Evolutionary conservation across 2,888 invertebrate species (phyloP).

Genomic region (Phrixothrix hirtus): DNA sequence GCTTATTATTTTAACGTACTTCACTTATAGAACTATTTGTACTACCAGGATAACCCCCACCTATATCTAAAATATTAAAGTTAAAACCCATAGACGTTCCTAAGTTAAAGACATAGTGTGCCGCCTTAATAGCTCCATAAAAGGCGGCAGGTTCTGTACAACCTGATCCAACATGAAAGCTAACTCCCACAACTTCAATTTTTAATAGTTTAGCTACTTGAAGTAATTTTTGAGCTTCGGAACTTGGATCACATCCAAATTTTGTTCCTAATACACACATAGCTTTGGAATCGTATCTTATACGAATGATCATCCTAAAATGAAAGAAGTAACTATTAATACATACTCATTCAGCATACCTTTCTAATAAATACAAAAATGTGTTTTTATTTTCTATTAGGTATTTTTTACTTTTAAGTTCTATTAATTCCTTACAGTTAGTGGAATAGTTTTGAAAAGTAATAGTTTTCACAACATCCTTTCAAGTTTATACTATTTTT

Average conservation of each 20-base stretch:
- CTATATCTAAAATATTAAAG: conserved; percentile 82
- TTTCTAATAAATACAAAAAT: not conserved
- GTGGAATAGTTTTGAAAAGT: too few species aligned
- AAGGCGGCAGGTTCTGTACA: conserved; percentile 83
- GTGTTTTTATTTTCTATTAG: too few species aligned
- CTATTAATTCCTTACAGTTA: too few species aligned
- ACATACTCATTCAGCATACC: too few species aligned
- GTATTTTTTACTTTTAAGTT: too few species aligned
- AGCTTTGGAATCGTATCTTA: conserved; percentile 84
- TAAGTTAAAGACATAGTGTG: conserved; percentile 69
- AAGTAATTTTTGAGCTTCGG: conserved; percentile 75
- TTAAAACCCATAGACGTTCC: conserved; percentile 73
- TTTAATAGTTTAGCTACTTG: conserved; percentile 73
- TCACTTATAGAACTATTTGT: conserved; percentile 7
- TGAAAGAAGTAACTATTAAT: too few species aligned
- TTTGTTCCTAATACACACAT: conserved; percentile 91
- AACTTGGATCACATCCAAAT: conserved; percentile 84
- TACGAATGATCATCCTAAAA: conserved; percentile 68
- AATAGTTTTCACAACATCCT: too few species aligned
- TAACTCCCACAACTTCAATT: conserved; percentile 77
- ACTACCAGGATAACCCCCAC: conserved; percentile 87
- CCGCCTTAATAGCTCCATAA: conserved; percentile 73
- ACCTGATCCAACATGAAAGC: conserved; percentile 95
- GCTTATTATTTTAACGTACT: not conserved
- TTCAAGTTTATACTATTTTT: too few species aligned